These are phyloP conservation scores for Sciurus niger DNA, from an alignment of 2,113 vertebrate genomes.

Conservation along the genomic window DNA sequence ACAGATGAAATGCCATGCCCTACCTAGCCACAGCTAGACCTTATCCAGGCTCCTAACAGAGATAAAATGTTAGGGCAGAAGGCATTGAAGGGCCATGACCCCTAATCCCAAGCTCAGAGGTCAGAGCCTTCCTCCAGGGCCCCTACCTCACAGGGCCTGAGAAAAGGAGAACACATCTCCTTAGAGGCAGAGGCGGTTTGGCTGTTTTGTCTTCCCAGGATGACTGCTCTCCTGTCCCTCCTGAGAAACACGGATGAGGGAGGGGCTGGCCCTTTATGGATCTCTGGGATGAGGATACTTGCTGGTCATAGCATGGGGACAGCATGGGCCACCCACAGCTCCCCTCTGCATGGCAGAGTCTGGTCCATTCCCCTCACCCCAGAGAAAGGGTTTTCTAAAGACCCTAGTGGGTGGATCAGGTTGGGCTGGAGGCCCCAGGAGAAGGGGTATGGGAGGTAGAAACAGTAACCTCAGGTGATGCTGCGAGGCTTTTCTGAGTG, in stretches of 20 bases:
- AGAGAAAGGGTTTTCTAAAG: slow-evolving; percentile 50
- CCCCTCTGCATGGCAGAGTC: slow-evolving; percentile 24
- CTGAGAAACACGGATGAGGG: neutral
- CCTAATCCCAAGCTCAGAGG: neutral
- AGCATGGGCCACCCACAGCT: neutral
- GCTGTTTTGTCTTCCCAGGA: neutral
- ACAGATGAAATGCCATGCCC: neutral
- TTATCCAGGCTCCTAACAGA: slow-evolving; percentile 16
- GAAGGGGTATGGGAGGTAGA: slow-evolving; percentile 76
- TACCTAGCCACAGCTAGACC: neutral
- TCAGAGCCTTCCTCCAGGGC: neutral
- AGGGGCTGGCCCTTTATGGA: slow-evolving; percentile 49
- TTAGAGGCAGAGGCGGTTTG: neutral
- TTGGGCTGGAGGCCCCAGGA: slow-evolving; percentile 53
- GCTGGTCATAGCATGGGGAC: neutral
- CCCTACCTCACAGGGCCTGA: neutral
- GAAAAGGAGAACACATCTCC: neutral
- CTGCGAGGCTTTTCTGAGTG: slow-evolving; percentile 96
- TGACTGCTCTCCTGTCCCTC: neutral
- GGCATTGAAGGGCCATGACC: neutral
- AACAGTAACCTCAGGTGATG: slow-evolving; percentile 97
- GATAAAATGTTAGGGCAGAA: neutral
- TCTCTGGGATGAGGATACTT: neutral
- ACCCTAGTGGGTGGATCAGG: neutral
- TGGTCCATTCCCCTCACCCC: slow-evolving; percentile 16